Base-by-base conservation (phyloP, 2,888 invertebrate species). In the Megaustenia siamemsis region DNA sequence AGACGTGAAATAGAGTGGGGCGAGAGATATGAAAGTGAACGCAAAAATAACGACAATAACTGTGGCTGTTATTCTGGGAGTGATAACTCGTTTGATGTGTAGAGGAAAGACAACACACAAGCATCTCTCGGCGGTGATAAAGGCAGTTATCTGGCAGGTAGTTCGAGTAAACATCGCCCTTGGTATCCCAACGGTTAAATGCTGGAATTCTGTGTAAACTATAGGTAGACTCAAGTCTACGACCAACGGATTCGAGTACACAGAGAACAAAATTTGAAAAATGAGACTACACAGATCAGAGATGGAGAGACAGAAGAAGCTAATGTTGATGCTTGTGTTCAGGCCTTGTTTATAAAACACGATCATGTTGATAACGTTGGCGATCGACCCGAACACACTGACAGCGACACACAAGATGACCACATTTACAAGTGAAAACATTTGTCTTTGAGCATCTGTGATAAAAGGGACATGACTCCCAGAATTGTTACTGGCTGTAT, bases 331-430 rank as follows among this genome's bases (percentile, higher is more conserved):
- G 6, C 38, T 77, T 12, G 53, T 40, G 21, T 77, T 35, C 1
- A 77, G 28, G 24, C 77, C 77, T 56, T 77, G 77, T 38, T n/a
- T 53, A n/a, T 56, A 77, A 60, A 77, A 56, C 18, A 60, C 35
- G 43, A 77, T 38, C 18, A 77, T 10, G 3, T 77, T 56, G 1
- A 60, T 56, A 24, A 77, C 38, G 53, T 76, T 76, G 21, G 76
- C 53, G 10, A 76, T 18, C 35, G 32, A 56, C 24, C 76, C 76
- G 53, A 49, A 76, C 24, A 77, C 0, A 24, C 56, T 49, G n/a
- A 77, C n/a, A 40, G 24, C 2, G 4, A 35, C 77, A n/a, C 56
- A 32, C 38, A 77, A 3, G 12, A 77, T 24, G 15, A 53, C 38
- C 24, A 5, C 10, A 60, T 56, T 60, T 38, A 77, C 60, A 35